These are phyloP conservation scores for Chascanopsetta lugubris DNA, from an alignment of 2,113 vertebrate species.

Conservation along the genomic window DNA sequence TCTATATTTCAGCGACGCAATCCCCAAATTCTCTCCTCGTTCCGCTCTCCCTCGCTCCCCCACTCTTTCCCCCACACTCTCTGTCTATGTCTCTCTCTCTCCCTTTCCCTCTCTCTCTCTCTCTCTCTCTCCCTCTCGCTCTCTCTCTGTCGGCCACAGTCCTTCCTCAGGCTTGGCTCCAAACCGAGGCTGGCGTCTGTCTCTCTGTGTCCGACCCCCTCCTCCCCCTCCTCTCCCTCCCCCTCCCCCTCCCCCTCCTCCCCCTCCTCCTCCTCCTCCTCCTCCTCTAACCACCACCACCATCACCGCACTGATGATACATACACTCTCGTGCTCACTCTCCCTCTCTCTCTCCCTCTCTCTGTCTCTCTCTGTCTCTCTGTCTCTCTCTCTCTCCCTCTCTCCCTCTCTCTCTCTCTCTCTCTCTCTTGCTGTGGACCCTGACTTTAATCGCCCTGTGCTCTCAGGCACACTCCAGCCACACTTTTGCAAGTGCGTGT, in stretches of 20 bases:
- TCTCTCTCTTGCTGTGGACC: slow-evolving; percentile 35
- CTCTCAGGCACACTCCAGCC: slow-evolving; percentile 42
- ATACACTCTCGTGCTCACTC: slow-evolving; percentile 52
- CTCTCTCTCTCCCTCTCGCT: slow-evolving; percentile 44
- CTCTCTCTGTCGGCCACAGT: slow-evolving; percentile 71
- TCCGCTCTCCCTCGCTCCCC: slow-evolving; percentile 33
- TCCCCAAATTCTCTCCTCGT: slow-evolving; percentile 21
- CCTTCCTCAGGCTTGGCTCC: slow-evolving; percentile 72
- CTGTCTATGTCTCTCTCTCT: slow-evolving; percentile 60
- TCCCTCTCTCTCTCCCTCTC: slow-evolving; percentile 21
- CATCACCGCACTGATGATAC: slow-evolving; percentile 65
- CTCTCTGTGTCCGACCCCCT: slow-evolving; percentile 59
- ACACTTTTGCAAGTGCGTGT: slow-evolving; percentile 53
- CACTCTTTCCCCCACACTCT: too few species aligned
- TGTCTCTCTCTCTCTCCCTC: slow-evolving; percentile 31
- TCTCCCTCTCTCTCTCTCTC: too few species aligned
- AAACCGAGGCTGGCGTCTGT: slow-evolving; percentile 75
- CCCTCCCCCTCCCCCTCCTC: slow-evolving; percentile 47
- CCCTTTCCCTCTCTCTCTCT: slow-evolving; percentile 25
- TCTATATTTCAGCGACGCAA: slow-evolving; percentile 27
- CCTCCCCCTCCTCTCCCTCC: slow-evolving; percentile 24
- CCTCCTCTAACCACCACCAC: slow-evolving; percentile 50
- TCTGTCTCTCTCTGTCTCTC: slow-evolving; percentile 27
- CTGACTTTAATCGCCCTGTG: slow-evolving; percentile 58
- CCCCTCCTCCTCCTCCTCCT: slow-evolving; percentile 23